phyloP scores from a whole-genome alignment of 1,140 invertebrate species.

The Heliothis virescens region DNA sequence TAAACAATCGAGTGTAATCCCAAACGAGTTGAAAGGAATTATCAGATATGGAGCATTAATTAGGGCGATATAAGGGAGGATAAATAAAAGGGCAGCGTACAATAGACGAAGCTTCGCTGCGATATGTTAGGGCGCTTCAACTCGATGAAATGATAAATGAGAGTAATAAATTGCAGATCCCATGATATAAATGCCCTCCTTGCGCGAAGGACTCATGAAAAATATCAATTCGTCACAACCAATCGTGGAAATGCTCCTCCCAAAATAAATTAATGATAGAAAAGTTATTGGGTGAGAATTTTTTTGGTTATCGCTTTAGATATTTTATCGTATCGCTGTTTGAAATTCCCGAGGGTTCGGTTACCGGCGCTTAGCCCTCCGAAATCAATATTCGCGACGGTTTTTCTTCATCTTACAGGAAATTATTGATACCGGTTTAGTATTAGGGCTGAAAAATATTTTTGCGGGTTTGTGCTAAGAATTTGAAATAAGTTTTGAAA shows the following conservation, averaged over 20 bases:
- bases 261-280: conserved; percentile 67
- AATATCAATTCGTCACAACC: conserved; percentile 78
- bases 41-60: conserved; percentile 30
- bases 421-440: conserved; percentile 25
- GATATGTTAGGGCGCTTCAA: conserved; percentile 55
- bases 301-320: conserved; percentile 41
- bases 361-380: conserved; percentile 46
- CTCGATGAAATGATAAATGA: conserved; percentile 79
- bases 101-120: conserved; percentile 21
- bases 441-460: not conserved
- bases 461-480: not conserved
- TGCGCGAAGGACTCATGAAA: conserved; percentile 75
- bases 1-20: conserved; percentile 1
- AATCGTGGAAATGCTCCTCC: conserved; percentile 58
- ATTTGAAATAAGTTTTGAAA: too few relatives aligned
- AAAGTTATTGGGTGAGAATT: conserved; percentile 56
- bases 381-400: conserved; percentile 51
- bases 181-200: conserved; percentile 75
- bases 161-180: conserved; percentile 77
- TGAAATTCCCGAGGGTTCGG: conserved; percentile 46
- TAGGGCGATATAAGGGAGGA: conserved; percentile 2
- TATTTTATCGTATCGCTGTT: conserved; percentile 43
- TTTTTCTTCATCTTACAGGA: conserved; percentile 42
- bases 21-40: conserved; percentile 33
- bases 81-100: conserved; percentile 33